Evolutionary conservation across 2,113 vertebrate genomes (phyloP).

Genomic region (Baryphthengus martii): DNA sequence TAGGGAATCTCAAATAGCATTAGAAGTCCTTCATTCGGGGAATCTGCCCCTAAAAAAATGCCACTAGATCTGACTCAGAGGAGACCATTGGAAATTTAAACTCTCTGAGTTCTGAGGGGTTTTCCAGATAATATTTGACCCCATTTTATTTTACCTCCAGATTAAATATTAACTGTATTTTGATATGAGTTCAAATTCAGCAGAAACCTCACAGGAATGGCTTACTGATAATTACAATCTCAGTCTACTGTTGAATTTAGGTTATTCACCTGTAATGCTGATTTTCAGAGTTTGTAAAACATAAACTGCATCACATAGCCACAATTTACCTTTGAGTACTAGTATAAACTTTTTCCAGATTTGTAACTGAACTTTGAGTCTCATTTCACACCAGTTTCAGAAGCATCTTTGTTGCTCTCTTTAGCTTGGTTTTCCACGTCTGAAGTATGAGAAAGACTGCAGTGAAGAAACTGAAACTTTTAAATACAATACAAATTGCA

Average conservation of each 20-base stretch:
- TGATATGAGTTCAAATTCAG: background rate
- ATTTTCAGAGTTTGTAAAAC: background rate
- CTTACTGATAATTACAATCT: background rate
- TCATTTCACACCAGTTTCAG: background rate
- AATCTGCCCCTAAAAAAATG: background rate
- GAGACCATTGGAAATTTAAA: background rate
- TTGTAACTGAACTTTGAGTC: background rate
- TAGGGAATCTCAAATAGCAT: background rate
- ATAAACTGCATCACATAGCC: background rate
- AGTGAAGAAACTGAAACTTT: slow-evolving; percentile 5
- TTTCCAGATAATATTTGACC: background rate
- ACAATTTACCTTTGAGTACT: background rate
- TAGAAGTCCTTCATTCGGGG: background rate
- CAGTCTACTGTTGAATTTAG: background rate
- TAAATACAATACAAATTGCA: background rate
- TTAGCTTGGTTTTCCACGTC: background rate
- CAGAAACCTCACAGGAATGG: background rate
- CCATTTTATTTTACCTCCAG: background rate
- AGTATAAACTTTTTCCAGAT: background rate
- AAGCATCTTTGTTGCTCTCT: background rate
- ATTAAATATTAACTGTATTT: background rate
- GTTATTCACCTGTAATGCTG: background rate
- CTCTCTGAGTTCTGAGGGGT: background rate
- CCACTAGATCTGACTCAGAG: background rate
- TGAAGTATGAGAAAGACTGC: background rate